Conservation (phyloP, 1,140 invertebrate species). For the Cyclargus thomasi region DNA sequence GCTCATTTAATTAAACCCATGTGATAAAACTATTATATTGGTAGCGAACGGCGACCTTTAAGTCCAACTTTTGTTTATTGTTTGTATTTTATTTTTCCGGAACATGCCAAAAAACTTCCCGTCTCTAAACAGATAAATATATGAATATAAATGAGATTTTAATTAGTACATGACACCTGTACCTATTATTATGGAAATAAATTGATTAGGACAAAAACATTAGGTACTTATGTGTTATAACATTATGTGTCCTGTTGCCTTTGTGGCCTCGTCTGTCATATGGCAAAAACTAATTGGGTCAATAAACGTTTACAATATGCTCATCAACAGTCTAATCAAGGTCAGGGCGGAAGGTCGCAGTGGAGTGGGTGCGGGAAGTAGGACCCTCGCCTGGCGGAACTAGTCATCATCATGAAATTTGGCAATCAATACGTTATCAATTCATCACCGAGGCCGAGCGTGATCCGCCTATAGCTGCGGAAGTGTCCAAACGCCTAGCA, state of each 20-base stretch:
- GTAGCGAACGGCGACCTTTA: neutral
- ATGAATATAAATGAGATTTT: neutral
- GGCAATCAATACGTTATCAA: neutral
- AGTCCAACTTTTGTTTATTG: neutral
- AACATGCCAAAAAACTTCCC: neutral
- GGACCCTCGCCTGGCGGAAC: no score
- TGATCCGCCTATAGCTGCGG: neutral
- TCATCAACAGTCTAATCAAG: neutral
- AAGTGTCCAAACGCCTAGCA: neutral
- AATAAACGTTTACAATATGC: neutral
- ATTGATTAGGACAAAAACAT: neutral
- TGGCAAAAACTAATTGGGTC: neutral
- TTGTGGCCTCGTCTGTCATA: neutral
- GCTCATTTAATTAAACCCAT: no score
- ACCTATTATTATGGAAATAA: neutral
- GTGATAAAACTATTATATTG: no score
- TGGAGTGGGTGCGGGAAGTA: neutral
- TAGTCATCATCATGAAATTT: neutral
- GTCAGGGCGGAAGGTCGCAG: neutral
- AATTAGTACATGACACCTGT: neutral
- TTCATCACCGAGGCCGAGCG: neutral
- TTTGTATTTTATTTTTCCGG: neutral
- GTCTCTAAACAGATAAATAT: neutral
- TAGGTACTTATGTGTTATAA: no score
- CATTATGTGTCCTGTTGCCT: no score